Base-by-base conservation (phyloP, 2,797 vertebrate species). In the Crenichthys baileyi region DNA sequence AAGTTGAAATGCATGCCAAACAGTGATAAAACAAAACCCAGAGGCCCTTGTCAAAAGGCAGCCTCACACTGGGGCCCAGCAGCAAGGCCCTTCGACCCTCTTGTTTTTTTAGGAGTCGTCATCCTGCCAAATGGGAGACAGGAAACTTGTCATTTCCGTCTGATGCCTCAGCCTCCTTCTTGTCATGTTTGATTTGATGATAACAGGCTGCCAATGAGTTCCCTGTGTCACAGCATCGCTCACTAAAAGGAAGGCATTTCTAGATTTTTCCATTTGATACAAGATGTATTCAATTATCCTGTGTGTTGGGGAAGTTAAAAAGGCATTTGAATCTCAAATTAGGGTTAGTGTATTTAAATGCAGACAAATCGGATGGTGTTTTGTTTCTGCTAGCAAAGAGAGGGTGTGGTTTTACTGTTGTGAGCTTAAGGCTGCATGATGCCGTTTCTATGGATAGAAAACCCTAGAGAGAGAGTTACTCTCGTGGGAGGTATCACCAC, bases 161-260 rank as follows among this genome's bases (percentile, higher is more conserved):
- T 83, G 88, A 88, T 72, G 89, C 90, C 79, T 81, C 79, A 84
- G 88, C 84, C 90, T 92, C 86, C 87, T 87, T 80, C 84, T 90
- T 90, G 91, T 93, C 91, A 89, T 78, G 65, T 93, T 90, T 91
- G 94, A 94, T 94, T 86, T 78, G 91, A 90, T 86, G 91, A 95
- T 94, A 94, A 91, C 86, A 46, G 89, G 86, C 86, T 91, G 93
- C 90, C 91, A 61, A 84, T 2, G 83, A 90, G 91, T 81, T 7
- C 78, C 85, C 84, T 79, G 83, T 75, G 87, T 79, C 86, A 29
- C 84, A 86, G 87, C 91, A 78, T 90, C 87, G 46, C 77, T 63
- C 76, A 85, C 79, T 72, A 85, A 89, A 90, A 73, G 81, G 73
- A 85, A 84, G 80, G 84, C 77, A 83, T 88, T 88, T 85, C 83